A percentile compares a stretch with the other conserved stretches of the same genome.
Evolutionary conservation across 2,797 vertebrate species (phyloP).

Genomic region (Eupleurogrammus muticus): DNA sequence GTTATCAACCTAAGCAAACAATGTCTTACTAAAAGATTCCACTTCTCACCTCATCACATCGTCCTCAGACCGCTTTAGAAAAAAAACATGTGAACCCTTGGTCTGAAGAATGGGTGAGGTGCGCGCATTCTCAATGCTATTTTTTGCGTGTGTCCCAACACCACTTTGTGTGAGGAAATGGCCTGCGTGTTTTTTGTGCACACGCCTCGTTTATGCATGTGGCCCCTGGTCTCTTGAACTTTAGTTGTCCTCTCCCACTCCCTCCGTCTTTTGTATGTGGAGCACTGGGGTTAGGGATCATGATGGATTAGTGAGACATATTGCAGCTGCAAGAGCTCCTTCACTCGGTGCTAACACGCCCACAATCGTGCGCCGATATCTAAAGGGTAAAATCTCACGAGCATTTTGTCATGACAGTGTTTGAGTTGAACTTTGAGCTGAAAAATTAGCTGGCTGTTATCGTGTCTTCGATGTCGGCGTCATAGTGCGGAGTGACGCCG

Average conservation of each 20-base stretch:
- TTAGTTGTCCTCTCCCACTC: slow-evolving; percentile 79
- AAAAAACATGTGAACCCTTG: too few species aligned
- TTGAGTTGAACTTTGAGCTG: neutral
- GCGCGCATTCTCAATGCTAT: too few species aligned
- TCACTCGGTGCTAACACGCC: slow-evolving; percentile 70
- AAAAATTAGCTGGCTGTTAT: slow-evolving; percentile 20
- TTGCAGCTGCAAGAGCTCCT: slow-evolving; percentile 78
- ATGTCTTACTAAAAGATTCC: too few species aligned
- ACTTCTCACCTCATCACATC: too few species aligned
- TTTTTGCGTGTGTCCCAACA: too few species aligned
- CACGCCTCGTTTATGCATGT: too few species aligned
- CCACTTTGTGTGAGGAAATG: too few species aligned
- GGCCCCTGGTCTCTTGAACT: slow-evolving; percentile 76
- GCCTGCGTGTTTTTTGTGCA: too few species aligned
- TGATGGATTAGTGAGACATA: slow-evolving; percentile 83
- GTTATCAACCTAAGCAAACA: too few species aligned
- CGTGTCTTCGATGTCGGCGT: slow-evolving; percentile 1
- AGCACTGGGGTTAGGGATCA: slow-evolving; percentile 77
- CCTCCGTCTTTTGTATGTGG: slow-evolving; percentile 76
- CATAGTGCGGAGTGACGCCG: neutral
- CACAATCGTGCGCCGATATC: slow-evolving; percentile 58
- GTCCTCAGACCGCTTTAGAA: too few species aligned
- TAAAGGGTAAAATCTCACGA: slow-evolving; percentile 30
- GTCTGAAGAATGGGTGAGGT: too few species aligned
- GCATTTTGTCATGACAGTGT: slow-evolving; percentile 35